Evolutionary conservation across 2,113 vertebrate species (phyloP).

Genomic region (Athene noctua): DNA sequence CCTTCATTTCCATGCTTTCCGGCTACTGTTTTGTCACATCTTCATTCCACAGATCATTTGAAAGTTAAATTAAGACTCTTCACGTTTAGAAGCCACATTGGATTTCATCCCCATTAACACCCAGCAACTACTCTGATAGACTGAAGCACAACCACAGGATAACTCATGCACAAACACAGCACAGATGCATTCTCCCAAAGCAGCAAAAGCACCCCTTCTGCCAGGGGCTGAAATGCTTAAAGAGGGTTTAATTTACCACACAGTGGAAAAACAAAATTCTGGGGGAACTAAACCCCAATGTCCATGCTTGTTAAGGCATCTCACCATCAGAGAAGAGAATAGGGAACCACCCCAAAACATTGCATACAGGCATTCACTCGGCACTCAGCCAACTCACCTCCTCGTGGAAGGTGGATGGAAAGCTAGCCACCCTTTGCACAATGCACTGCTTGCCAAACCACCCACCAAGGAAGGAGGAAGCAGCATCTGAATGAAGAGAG

Average conservation of each 20-base stretch:
- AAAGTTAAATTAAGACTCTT: neutral
- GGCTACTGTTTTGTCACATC: neutral
- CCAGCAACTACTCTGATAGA: neutral
- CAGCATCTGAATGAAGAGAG: neutral
- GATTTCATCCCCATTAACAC: neutral
- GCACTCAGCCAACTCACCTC: neutral
- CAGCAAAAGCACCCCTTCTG: neutral
- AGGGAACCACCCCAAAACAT: neutral
- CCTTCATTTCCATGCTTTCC: neutral
- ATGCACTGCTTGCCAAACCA: neutral
- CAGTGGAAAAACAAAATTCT: neutral
- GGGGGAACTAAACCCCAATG: neutral
- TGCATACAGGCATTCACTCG: neutral
- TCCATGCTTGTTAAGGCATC: neutral
- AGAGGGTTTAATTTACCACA: neutral
- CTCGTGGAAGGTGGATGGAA: neutral
- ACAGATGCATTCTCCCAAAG: neutral
- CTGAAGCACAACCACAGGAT: too few species aligned
- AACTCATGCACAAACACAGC: neutral
- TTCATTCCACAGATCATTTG: neutral
- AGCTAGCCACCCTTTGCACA: neutral
- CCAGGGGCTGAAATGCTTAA: neutral
- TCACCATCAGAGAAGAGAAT: neutral
- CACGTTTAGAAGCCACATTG: neutral
- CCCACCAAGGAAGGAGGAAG: neutral